A percentile compares a stretch with the other conserved stretches of the same genome.
Evolutionary conservation across 2,888 invertebrate genomes (phyloP).

Genomic region (Trichopria drosophilae): DNA sequence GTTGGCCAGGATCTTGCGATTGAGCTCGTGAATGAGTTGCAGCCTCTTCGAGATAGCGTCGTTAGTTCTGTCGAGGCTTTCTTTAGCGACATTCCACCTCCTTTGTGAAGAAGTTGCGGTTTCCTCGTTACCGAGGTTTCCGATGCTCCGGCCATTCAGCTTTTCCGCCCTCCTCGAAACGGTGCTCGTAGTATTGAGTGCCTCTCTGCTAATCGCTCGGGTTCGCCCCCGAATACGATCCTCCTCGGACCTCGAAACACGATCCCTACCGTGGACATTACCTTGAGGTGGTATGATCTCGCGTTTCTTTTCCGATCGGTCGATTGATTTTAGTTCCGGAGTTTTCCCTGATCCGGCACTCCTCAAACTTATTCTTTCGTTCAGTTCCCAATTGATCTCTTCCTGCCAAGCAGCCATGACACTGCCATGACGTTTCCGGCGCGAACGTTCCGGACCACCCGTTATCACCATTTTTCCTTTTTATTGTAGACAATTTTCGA

Average conservation of each 20-base stretch:
- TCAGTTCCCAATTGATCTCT: conserved; percentile 53
- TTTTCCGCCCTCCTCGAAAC: conserved; percentile 35
- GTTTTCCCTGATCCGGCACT: conserved; percentile 45
- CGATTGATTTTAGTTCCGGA: conserved; percentile 44
- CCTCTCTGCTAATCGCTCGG: no score
- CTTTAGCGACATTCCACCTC: conserved; percentile 43
- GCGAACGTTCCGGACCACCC: conserved; percentile 20
- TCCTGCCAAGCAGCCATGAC: conserved; percentile 30
- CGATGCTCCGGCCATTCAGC: conserved; percentile 19
- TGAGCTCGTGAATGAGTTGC: conserved; percentile 53
- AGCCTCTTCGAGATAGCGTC: conserved; percentile 53
- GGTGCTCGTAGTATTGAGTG: conserved; percentile 24
- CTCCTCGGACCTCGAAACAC: no score
- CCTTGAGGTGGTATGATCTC: no score
- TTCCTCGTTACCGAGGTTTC: no score
- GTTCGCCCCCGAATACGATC: no score
- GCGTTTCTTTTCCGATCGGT: neutral
- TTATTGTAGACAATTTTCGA: neutral
- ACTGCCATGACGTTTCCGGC: neutral
- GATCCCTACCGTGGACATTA: no score
- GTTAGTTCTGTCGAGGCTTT: conserved; percentile 48
- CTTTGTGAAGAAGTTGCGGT: conserved; percentile 36
- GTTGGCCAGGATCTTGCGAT: conserved; percentile 53
- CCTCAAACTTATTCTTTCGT: conserved; percentile 53
- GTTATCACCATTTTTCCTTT: conserved; percentile 36